Percentiles rank a stretch among this genome's conserved stretches.
Conservation (phyloP, 2,888 invertebrate genomes). For the Clusia tigrina region DNA sequence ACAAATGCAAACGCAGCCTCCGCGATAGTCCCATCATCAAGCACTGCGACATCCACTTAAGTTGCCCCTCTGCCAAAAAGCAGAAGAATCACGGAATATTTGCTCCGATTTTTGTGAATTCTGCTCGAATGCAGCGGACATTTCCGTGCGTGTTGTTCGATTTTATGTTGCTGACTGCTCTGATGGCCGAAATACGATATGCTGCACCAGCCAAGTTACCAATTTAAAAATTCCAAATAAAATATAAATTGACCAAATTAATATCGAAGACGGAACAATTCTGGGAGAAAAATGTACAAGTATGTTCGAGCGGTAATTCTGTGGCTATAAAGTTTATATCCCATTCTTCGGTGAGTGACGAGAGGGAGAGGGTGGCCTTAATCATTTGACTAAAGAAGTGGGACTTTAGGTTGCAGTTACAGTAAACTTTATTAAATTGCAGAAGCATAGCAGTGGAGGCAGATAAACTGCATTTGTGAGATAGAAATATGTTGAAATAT, state of each 20-base stretch:
- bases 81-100: background rate
- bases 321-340: constrained; percentile 18
- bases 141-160: background rate
- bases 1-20: constrained; percentile 12
- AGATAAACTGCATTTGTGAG: too few relatives aligned
- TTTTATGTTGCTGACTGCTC: constrained; percentile 10
- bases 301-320: constrained; percentile 16
- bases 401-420: background rate
- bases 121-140: constrained; percentile 11
- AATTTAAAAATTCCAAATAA: constrained; percentile 65
- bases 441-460: background rate
- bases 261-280: constrained; percentile 63
- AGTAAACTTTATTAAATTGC: background rate
- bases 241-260: constrained; percentile 65
- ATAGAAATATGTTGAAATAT: too few relatives aligned
- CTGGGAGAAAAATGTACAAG: constrained; percentile 62
- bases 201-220: constrained; percentile 47
- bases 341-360: constrained; percentile 8
- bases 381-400: constrained; percentile 2
- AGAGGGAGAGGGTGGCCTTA: background rate
- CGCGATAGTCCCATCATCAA: too few relatives aligned
- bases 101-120: constrained; percentile 24
- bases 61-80: background rate
- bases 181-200: constrained; percentile 50
- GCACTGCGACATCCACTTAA: background rate